Evolutionary conservation across 2,888 invertebrate genomes (phyloP), one percentile per base, ranked within the genome.

Genomic region (Argyra leucocephala): DNA sequence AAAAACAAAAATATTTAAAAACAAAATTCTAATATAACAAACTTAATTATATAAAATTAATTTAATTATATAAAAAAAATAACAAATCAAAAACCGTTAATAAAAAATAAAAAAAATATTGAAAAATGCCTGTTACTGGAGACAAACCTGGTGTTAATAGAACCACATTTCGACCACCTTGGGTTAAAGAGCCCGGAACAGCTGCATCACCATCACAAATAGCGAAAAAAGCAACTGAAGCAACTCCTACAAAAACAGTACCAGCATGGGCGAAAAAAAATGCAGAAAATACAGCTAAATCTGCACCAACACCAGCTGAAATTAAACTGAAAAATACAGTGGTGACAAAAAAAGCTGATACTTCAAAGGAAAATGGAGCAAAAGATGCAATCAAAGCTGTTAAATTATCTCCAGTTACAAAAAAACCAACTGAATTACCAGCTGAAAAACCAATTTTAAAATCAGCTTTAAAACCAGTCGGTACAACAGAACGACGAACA

Each of bases 101-200:
- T 66, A 64, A 64, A 23, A 62, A 67, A 64, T 31, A 22, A 48
- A 36, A 64, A 31, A 63, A 24, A 31, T 24, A 12, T 57, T n/a
- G 63, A 60, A 63, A 65, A 68, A 79, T 79, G 79, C 78, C 79
- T 65, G 76, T 78, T 69, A 64, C 66, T 63, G 72, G 65, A 57
- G 68, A 74, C 37, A 72, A 70, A n/a, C 71, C 75, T 48, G 72
- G 71, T 65, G 73, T 72, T 65, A 83, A 83, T 74, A 82, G 87
- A 67, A 84, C 85, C 66, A 85, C 86, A 65, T 87, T 86, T 76
- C 82, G 87, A 66, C 87, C 88, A 61, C 87, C 88, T 66, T 88
- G 88, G 85, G 87, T 88, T 62, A 87, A 86, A 74, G 87, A 85
- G 68, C 83, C 83, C 21, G 81, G 81, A 7, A 48, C n/a, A 21